Evolutionary conservation across 2,888 invertebrate genomes (phyloP).

Genomic region (Morinoia aosen): DNA sequence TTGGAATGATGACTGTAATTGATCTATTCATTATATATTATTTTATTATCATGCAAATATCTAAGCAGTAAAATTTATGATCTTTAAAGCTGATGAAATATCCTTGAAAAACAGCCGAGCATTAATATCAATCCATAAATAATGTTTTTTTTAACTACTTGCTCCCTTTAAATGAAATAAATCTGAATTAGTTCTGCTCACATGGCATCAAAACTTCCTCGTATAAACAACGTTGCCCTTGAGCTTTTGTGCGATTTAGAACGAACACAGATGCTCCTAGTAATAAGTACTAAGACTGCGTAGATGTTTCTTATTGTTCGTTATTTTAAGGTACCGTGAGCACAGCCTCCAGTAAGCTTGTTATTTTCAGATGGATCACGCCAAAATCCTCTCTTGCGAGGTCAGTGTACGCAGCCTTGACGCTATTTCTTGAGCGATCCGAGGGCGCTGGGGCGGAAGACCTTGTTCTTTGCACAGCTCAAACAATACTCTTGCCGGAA

Average conservation of each 20-base stretch:
- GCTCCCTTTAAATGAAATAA: background rate
- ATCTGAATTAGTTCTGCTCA: background rate
- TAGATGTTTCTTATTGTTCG: background rate
- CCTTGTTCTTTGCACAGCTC: background rate
- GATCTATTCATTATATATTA: too few species aligned
- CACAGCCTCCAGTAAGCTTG: slow-evolving; percentile 8
- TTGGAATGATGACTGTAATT: too few species aligned
- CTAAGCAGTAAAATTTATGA: too few species aligned
- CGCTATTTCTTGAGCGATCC: background rate
- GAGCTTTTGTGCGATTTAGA: background rate
- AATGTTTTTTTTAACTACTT: too few species aligned
- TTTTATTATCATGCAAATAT: too few species aligned
- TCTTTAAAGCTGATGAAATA: too few species aligned
- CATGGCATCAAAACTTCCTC: background rate
- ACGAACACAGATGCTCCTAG: background rate
- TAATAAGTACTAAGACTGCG: background rate
- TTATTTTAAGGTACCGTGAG: background rate
- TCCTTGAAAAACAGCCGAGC: too few species aligned
- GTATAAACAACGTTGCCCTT: background rate
- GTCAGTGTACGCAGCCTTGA: background rate
- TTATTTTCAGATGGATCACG: slow-evolving; percentile 37
- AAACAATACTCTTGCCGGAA: background rate
- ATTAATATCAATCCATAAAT: too few species aligned
- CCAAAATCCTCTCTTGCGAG: background rate
- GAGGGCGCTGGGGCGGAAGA: background rate